A percentile compares a stretch with the other conserved stretches of the same genome.
These are phyloP conservation scores for Pyrgilauda ruficollis DNA, from an alignment of 2,113 vertebrate genomes.

Conservation along the genomic window DNA sequence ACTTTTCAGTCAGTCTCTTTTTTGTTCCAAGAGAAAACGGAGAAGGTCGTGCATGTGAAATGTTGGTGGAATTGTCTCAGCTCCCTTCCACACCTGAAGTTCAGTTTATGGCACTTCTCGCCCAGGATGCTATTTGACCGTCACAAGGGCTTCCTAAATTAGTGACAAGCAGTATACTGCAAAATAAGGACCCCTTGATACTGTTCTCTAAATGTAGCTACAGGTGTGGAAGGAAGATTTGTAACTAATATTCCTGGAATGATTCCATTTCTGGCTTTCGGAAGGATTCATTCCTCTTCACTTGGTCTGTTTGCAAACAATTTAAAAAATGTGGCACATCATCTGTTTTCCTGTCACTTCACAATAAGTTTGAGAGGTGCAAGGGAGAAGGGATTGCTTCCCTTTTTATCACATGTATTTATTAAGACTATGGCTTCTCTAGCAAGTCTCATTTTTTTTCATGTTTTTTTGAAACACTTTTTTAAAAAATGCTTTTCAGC, in stretches of 20 bases:
- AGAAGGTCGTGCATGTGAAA: rapidly evolving
- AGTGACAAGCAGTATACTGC: neutral
- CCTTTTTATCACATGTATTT: neutral
- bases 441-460: neutral
- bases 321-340: neutral
- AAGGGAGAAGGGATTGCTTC: neutral
- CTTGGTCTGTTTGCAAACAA: neutral
- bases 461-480: neutral
- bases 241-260: neutral
- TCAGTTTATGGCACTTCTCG: neutral
- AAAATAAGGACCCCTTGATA: neutral
- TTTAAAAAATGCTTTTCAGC: neutral
- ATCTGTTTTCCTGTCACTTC: neutral
- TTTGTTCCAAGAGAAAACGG: rapidly evolving
- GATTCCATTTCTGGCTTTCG: neutral
- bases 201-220: neutral
- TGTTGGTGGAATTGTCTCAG: rapidly evolving
- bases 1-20: neutral
- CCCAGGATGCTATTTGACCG: neutral
- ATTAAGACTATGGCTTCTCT: neutral
- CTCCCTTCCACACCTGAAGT: rapidly evolving
- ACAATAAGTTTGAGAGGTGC: neutral
- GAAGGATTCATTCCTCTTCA: neutral
- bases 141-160: neutral
- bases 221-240: neutral